These are phyloP conservation scores for Lithodes maja DNA, from an alignment of 2,888 invertebrate species.

Conservation along the genomic window DNA sequence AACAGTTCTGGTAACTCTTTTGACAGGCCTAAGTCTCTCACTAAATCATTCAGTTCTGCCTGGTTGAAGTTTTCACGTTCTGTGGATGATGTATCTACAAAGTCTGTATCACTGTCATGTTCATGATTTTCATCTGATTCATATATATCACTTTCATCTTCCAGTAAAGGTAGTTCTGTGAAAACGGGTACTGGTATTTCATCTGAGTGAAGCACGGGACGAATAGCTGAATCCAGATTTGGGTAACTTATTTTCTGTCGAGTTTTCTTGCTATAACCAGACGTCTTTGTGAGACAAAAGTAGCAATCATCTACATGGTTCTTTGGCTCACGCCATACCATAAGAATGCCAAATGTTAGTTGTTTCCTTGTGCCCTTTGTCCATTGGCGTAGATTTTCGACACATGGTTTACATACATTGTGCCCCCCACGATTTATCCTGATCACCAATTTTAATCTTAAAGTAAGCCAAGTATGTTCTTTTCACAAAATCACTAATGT, in stretches of 20 bases:
- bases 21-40: background rate
- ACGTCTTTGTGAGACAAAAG: slow-evolving; percentile 21
- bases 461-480: slow-evolving; percentile 71
- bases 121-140: slow-evolving; percentile 30
- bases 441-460: slow-evolving; percentile 67
- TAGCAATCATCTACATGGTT: slow-evolving; percentile 17
- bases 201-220: slow-evolving; percentile 27
- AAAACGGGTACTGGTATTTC: slow-evolving; percentile 44
- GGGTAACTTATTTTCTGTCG: slow-evolving; percentile 39
- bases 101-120: background rate
- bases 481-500: slow-evolving; percentile 66
- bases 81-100: slow-evolving; percentile 30
- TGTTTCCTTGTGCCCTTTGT: slow-evolving; percentile 66
- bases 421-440: slow-evolving; percentile 66
- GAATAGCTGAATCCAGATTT: slow-evolving; percentile 33
- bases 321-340: slow-evolving; percentile 65
- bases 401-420: slow-evolving; percentile 59
- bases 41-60: background rate
- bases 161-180: slow-evolving; percentile 20
- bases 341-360: slow-evolving; percentile 68
- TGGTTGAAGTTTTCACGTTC: slow-evolving; percentile 4
- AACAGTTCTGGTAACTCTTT: slow-evolving; percentile 33
- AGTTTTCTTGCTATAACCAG: slow-evolving; percentile 25
- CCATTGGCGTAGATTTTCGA: slow-evolving; percentile 70
- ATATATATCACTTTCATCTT: background rate